Percentiles rank a stretch among this genome's conserved stretches.
These are phyloP conservation scores for Microcebus lehilahytsara DNA, from an alignment of 2,113 vertebrate genomes.

Conservation along the genomic window DNA sequence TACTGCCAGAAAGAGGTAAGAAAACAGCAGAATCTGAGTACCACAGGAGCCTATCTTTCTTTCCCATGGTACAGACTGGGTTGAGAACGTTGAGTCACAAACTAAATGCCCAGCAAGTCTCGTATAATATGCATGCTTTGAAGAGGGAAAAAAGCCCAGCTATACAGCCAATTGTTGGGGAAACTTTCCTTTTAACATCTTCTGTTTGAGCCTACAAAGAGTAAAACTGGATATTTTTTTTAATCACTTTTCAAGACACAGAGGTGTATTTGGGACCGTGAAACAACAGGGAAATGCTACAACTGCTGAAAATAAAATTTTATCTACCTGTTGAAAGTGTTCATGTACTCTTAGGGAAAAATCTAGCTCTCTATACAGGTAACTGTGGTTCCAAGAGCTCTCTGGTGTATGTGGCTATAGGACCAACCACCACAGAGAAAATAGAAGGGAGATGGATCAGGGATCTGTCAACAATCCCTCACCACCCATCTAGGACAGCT, in stretches of 20 bases:
- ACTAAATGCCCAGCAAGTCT: not conserved
- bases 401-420: not conserved
- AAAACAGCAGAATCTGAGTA: not conserved
- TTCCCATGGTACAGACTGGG: not conserved
- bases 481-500: not conserved
- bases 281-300: not conserved
- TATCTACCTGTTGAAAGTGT: not conserved
- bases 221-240: not conserved
- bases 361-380: not conserved
- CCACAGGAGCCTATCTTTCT: not conserved
- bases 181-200: not conserved
- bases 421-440: not conserved
- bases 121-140: not conserved
- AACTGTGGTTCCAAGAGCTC: not conserved
- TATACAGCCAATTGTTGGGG: too few species aligned
- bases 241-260: not conserved
- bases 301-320: not conserved
- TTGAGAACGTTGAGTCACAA: not conserved
- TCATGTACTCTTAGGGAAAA: not conserved
- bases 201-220: not conserved
- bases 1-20: not conserved
- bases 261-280: not conserved
- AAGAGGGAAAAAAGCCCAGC: not conserved
- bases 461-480: not conserved
- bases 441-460: too few species aligned